A percentile compares a stretch with the other conserved stretches of the same genome.
These are phyloP conservation scores for Drosophila crucigera DNA, from an alignment of 2,888 invertebrate species.

Conservation along the genomic window DNA sequence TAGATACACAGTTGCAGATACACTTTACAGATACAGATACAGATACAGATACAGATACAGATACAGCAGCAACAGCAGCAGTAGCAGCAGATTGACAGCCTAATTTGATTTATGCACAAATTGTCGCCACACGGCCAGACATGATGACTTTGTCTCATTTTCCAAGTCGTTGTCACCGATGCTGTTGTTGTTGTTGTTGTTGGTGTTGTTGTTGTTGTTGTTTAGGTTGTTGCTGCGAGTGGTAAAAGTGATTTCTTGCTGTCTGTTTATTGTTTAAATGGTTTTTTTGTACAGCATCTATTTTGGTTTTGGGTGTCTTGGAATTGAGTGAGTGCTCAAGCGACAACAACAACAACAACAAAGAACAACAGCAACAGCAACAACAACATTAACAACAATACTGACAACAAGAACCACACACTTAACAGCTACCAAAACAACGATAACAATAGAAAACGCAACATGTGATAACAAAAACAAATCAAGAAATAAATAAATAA, in stretches of 20 bases:
- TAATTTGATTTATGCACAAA: constrained; percentile 61
- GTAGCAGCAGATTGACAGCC: constrained; percentile 47
- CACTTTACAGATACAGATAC: constrained; percentile 8
- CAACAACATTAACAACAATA: constrained; percentile 3
- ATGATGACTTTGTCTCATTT: constrained; percentile 38
- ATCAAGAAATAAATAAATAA: constrained; percentile 16
- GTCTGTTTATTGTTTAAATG: constrained; percentile 37
- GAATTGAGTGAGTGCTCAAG: constrained; percentile 14
- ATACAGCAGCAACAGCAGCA: not conserved
- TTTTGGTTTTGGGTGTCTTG: constrained; percentile 11
- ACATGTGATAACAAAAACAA: constrained; percentile 41
- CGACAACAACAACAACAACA: constrained; percentile 14
- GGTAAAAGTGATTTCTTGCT: constrained; percentile 34
- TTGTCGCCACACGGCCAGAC: constrained; percentile 43
- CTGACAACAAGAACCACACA: not conserved
- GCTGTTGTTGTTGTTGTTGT: not conserved
- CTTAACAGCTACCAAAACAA: constrained; percentile 34
- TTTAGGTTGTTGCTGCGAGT: constrained; percentile 1
- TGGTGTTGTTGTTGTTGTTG: not conserved
- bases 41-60: constrained; percentile 1
- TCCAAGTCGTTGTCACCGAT: constrained; percentile 8
- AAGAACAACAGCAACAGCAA: not conserved
- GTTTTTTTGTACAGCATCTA: constrained; percentile 16
- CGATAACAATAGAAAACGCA: constrained; percentile 13
- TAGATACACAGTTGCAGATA: constrained; percentile 6